Evolutionary conservation across 1,140 invertebrate species (phyloP).

Genomic region (Philotrypesis tridentata): DNA sequence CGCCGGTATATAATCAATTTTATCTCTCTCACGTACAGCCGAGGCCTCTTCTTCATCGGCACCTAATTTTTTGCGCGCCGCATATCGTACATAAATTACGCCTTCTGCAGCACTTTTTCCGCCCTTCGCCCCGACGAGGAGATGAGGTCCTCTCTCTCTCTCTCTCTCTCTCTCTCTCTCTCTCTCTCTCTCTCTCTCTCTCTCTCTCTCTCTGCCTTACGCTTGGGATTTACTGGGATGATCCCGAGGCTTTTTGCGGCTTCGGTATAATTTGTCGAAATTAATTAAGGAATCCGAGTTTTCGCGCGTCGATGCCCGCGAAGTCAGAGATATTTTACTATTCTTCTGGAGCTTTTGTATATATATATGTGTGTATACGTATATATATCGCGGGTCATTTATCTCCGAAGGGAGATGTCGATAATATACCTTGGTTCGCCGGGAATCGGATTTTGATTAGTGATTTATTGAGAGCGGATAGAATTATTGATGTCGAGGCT

Average conservation of each 20-base stretch:
- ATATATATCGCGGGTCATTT: constrained; percentile 3
- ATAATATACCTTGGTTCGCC: constrained; percentile 6
- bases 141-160: too few relatives aligned
- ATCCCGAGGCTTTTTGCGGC: not conserved
- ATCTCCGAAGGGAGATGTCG: constrained; percentile 6
- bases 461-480: constrained; percentile 5
- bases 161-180: too few relatives aligned
- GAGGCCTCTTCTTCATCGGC: not conserved
- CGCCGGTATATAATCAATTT: not conserved
- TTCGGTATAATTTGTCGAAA: constrained; percentile 22
- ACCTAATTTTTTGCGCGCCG: not conserved
- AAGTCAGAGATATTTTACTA: constrained; percentile 14
- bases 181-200: too few relatives aligned
- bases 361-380: too few relatives aligned
- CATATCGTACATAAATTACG: constrained; percentile 3
- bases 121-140: not conserved
- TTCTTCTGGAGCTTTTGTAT: not conserved
- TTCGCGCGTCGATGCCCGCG: not conserved
- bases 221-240: not conserved
- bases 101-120: not conserved
- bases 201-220: not conserved
- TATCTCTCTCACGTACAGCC: not conserved
- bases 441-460: constrained; percentile 31
- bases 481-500: constrained; percentile 13
- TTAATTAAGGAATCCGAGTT: constrained; percentile 18